Conservation (phyloP, 2,113 vertebrate genomes). For the Tragelaphus strepsiceros region DNA sequence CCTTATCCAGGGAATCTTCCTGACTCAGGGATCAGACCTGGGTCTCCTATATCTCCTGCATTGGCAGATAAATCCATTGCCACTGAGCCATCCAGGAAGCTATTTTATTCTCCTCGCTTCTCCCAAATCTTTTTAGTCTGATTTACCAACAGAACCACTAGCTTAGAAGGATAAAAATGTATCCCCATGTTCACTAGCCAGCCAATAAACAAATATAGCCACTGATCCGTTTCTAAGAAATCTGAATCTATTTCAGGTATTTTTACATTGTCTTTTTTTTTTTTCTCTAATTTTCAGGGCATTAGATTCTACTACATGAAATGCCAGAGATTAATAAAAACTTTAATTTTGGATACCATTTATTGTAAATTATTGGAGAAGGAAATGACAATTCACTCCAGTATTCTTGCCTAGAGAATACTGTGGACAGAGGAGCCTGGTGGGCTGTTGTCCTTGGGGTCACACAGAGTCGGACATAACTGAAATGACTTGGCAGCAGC, state of each 20-base stretch:
- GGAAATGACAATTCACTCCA: background rate
- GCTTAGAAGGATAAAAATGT: background rate
- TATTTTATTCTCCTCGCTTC: background rate
- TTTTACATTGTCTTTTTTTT: background rate
- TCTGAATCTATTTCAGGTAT: background rate
- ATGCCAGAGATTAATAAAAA: rapidly evolving
- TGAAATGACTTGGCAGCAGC: rapidly evolving
- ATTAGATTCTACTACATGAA: background rate
- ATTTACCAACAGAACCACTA: background rate
- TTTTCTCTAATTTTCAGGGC: background rate
- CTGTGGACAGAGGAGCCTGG: rapidly evolving
- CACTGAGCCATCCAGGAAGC: background rate
- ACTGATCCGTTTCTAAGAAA: background rate
- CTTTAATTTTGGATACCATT: background rate
- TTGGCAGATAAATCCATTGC: background rate
- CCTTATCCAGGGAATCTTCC: background rate
- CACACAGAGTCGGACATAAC: rapidly evolving
- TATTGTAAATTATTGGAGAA: background rate
- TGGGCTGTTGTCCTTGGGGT: background rate
- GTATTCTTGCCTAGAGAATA: background rate
- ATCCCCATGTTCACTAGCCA: background rate
- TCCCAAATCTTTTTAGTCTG: background rate
- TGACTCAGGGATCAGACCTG: background rate
- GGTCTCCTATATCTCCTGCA: background rate
- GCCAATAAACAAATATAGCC: background rate